These are phyloP conservation scores for Helleia helle DNA, from an alignment of 2,888 invertebrate species.

Conservation along the genomic window DNA sequence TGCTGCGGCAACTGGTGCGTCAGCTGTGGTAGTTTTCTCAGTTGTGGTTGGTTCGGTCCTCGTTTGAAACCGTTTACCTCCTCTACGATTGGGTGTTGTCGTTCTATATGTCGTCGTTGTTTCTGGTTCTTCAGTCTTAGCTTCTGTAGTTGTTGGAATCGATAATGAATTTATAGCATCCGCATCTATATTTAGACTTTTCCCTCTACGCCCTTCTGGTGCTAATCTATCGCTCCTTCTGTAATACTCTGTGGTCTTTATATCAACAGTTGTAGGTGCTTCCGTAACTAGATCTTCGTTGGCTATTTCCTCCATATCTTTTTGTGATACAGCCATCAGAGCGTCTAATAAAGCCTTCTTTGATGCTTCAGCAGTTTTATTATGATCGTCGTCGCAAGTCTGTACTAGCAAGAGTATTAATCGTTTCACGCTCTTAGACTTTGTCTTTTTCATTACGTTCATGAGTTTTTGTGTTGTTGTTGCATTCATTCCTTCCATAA, in stretches of 20 bases:
- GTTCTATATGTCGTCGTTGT: constrained; percentile 42
- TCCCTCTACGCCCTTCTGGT: constrained; percentile 33
- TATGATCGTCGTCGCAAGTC: constrained; percentile 82
- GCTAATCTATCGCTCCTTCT: constrained; percentile 36
- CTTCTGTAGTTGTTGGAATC: constrained; percentile 45
- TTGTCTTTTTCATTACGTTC: constrained; percentile 87
- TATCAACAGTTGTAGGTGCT: constrained; percentile 30
- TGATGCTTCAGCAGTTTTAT: constrained; percentile 80
- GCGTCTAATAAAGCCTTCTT: constrained; percentile 80
- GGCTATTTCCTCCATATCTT: constrained; percentile 65
- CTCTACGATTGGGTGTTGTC: constrained; percentile 42
- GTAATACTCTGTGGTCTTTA: constrained; percentile 33
- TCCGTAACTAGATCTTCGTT: constrained; percentile 45
- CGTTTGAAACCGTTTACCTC: constrained; percentile 42
- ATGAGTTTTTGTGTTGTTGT: constrained; percentile 83
- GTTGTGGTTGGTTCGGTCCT: constrained; percentile 30
- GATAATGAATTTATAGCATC: constrained; percentile 53
- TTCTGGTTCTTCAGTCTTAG: constrained; percentile 35
- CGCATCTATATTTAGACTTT: constrained; percentile 46
- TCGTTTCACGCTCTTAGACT: constrained; percentile 82
- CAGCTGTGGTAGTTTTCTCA: constrained; percentile 29
- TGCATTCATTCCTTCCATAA: constrained; percentile 83
- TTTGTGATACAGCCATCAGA: constrained; percentile 77
- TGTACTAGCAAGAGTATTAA: constrained; percentile 84
- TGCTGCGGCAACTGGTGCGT: constrained; percentile 52